Conservation (phyloP, 2,888 invertebrate genomes). For the Graphium colonna region DNA sequence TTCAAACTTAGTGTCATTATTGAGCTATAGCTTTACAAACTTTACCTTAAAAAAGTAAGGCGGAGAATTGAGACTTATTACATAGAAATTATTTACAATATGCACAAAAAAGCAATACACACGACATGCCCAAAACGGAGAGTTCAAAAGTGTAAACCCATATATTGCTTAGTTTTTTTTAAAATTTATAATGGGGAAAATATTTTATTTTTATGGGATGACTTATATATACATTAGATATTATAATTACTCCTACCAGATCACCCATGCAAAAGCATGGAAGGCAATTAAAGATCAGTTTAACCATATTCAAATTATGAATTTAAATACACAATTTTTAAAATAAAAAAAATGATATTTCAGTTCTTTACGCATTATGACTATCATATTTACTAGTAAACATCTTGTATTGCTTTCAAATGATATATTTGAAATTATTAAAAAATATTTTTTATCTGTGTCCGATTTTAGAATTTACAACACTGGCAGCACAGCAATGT, state of each 20-base stretch:
- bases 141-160: slow-evolving; percentile 47
- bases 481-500: slow-evolving; percentile 4
- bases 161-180: slow-evolving; percentile 52
- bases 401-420: background rate
- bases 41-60: slow-evolving; percentile 68
- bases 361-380: background rate
- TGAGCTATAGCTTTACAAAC: slow-evolving; percentile 41
- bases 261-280: slow-evolving; percentile 48
- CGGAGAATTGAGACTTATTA: slow-evolving; percentile 61
- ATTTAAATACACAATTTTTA: background rate
- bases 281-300: background rate
- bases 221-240: slow-evolving; percentile 39
- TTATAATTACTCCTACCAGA: slow-evolving; percentile 56
- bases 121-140: slow-evolving; percentile 47
- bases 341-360: background rate
- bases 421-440: background rate
- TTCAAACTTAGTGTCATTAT: background rate
- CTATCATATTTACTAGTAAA: background rate
- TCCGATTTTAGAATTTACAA: too few relatives aligned
- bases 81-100: slow-evolving; percentile 72
- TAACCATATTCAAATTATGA: background rate
- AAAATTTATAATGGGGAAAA: slow-evolving; percentile 33
- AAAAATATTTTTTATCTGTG: too few relatives aligned
- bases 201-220: too few relatives aligned
- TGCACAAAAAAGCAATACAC: slow-evolving; percentile 67